Evolutionary conservation across 2,888 invertebrate genomes (phyloP).

Genomic region (Leucania comma): DNA sequence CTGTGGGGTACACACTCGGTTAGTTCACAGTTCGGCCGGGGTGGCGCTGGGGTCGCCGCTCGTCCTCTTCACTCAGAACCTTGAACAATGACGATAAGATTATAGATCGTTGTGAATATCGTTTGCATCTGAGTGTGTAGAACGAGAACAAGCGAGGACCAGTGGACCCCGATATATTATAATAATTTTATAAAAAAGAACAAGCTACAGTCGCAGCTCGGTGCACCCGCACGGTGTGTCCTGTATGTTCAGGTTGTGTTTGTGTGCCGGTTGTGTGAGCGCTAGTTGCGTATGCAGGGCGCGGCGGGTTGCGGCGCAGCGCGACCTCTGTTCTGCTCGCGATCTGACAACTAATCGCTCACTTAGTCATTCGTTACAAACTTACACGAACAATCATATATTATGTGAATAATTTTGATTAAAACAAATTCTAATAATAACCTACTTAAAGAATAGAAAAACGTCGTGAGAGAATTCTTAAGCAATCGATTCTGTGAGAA

Average conservation of each 20-base stretch:
- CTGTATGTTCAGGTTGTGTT: neutral
- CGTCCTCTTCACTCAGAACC: neutral
- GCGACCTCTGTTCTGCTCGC: constrained; percentile 51
- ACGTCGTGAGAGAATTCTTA: constrained; percentile 29
- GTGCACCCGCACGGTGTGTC: constrained; percentile 49
- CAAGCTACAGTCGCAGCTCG: constrained; percentile 25
- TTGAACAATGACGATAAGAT: neutral
- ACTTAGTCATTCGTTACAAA: constrained; percentile 10
- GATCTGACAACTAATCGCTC: constrained; percentile 30
- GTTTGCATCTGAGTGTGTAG: constrained; percentile 8
- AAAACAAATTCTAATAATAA: neutral
- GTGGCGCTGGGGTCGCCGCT: neutral
- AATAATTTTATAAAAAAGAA: neutral
- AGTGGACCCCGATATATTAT: neutral
- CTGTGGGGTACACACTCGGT: constrained; percentile 52
- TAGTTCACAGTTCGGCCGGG: constrained; percentile 16
- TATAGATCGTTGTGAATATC: neutral
- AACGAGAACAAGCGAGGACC: neutral
- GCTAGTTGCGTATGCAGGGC: constrained; percentile 57
- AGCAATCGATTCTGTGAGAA: constrained; percentile 24
- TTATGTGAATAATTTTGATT: constrained; percentile 8
- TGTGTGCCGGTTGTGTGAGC: constrained; percentile 10
- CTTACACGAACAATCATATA: neutral
- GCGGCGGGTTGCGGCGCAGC: constrained; percentile 32
- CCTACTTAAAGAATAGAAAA: constrained; percentile 10